Evolutionary conservation across 2,888 invertebrate species (phyloP).

Genomic region (Dasypogon diadema): DNA sequence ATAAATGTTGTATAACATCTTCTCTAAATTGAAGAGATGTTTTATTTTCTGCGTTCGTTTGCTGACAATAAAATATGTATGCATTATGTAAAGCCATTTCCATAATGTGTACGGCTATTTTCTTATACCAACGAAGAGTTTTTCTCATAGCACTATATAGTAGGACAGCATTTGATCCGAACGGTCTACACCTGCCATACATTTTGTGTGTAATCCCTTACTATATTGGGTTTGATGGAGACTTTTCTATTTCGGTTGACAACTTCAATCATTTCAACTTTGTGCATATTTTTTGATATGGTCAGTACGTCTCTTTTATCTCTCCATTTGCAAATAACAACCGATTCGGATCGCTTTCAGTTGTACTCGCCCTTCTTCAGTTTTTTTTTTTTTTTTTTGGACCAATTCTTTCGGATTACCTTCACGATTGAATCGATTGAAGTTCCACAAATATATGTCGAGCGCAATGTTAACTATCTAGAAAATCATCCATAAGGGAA

Average conservation of each 20-base stretch:
- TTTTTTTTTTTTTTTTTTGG: not conserved
- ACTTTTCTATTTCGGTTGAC: not conserved
- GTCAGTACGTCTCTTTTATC: slow-evolving; percentile 28
- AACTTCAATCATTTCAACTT: slow-evolving; percentile 6
- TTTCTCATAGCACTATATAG: slow-evolving; percentile 21
- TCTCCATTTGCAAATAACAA: slow-evolving; percentile 24
- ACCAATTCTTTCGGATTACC: slow-evolving; percentile 14
- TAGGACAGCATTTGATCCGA: slow-evolving; percentile 25
- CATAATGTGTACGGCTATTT: not conserved
- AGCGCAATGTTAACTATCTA: not conserved
- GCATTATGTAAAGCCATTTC: slow-evolving; percentile 1
- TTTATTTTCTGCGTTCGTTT: slow-evolving; percentile 11
- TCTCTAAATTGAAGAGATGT: slow-evolving; percentile 5
- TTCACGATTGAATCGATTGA: not conserved
- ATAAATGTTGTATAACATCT: slow-evolving; percentile 4
- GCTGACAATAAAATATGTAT: slow-evolving; percentile 8
- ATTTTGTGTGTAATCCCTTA: slow-evolving; percentile 50
- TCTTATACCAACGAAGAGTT: slow-evolving; percentile 11
- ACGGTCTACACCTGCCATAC: slow-evolving; percentile 14
- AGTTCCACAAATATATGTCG: not conserved
- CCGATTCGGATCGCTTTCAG: slow-evolving; percentile 9
- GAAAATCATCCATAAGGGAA: slow-evolving; percentile 12
- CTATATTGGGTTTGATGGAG: not conserved
- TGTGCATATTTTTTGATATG: slow-evolving; percentile 21
- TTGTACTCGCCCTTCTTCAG: slow-evolving; percentile 1